A percentile compares a stretch with the other conserved stretches of the same genome.
phyloP scores from a whole-genome alignment of 2,797 vertebrate genomes.

The Sebastolobus altivelis region DNA sequence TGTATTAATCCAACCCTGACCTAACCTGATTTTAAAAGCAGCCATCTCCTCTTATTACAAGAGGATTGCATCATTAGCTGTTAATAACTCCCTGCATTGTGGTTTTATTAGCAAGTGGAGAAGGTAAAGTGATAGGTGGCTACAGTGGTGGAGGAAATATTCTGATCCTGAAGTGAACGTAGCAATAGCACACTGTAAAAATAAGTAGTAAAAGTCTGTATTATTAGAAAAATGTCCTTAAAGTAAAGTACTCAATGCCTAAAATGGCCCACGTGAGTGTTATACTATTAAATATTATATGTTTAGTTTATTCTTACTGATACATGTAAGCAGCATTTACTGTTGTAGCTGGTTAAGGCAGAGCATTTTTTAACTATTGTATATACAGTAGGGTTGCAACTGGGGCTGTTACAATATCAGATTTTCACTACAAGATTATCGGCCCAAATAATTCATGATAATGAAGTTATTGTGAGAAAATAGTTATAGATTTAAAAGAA shows the following conservation, averaged over 20 bases:
- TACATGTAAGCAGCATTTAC: too few species aligned
- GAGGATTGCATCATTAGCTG: conserved; percentile 25
- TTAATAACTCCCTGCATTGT: conserved; percentile 12
- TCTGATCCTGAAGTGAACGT: neutral
- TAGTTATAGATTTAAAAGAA: too few species aligned
- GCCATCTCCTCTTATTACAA: conserved; percentile 16
- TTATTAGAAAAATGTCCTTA: neutral
- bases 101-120: conserved; percentile 8
- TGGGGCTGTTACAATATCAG: too few species aligned
- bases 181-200: neutral
- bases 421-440: too few species aligned
- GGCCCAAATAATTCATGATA: too few species aligned
- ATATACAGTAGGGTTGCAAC: neutral
- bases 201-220: neutral
- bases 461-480: too few species aligned
- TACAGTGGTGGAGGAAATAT: neutral
- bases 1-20: conserved; percentile 40
- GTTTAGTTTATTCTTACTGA: neutral
- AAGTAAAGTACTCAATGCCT: neutral
- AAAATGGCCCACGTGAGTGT: neutral
- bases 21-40: conserved; percentile 37
- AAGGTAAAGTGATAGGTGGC: conserved; percentile 2
- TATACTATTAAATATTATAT: neutral
- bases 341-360: too few species aligned
- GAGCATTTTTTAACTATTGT: neutral